These are phyloP conservation scores for Takifugu rubripes DNA, from an alignment of 2,797 vertebrate genomes.

Conservation along the genomic window DNA sequence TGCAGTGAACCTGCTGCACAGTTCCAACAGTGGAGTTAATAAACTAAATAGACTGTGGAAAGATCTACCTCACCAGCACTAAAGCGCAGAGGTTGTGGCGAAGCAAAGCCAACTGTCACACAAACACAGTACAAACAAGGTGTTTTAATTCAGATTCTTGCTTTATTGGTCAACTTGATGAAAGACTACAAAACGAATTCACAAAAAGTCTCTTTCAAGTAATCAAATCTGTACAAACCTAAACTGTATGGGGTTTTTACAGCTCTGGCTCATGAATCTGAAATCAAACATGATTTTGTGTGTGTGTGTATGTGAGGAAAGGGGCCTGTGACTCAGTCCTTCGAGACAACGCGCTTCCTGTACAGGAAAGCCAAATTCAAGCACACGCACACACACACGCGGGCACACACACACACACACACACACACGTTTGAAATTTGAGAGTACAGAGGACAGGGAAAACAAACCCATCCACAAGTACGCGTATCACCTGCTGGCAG, in stretches of 20 bases:
- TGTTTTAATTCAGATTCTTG: slow-evolving; percentile 69
- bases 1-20: too few relatives aligned
- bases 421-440: slow-evolving; percentile 68
- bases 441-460: slow-evolving; percentile 72
- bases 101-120: too few relatives aligned
- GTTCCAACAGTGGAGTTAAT: too few relatives aligned
- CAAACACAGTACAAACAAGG: neutral
- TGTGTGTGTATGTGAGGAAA: slow-evolving; percentile 1
- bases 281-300: slow-evolving; percentile 45
- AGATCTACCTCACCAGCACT: too few relatives aligned
- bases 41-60: too few relatives aligned
- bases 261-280: slow-evolving; percentile 76
- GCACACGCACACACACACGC: slow-evolving; percentile 15
- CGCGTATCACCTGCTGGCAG: slow-evolving; percentile 55
- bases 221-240: slow-evolving; percentile 82
- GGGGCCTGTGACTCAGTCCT: slow-evolving; percentile 25
- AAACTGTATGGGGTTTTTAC: slow-evolving; percentile 71
- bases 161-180: slow-evolving; percentile 84
- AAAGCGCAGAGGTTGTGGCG: too few relatives aligned
- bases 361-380: slow-evolving; percentile 28
- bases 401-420: slow-evolving; percentile 28
- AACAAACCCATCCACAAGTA: slow-evolving; percentile 56
- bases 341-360: slow-evolving; percentile 21
- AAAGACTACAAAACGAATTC: slow-evolving; percentile 82
- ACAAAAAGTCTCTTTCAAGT: slow-evolving; percentile 80